Conservation (phyloP, 2,888 invertebrate genomes). For the Euplagia quadripunctaria region DNA sequence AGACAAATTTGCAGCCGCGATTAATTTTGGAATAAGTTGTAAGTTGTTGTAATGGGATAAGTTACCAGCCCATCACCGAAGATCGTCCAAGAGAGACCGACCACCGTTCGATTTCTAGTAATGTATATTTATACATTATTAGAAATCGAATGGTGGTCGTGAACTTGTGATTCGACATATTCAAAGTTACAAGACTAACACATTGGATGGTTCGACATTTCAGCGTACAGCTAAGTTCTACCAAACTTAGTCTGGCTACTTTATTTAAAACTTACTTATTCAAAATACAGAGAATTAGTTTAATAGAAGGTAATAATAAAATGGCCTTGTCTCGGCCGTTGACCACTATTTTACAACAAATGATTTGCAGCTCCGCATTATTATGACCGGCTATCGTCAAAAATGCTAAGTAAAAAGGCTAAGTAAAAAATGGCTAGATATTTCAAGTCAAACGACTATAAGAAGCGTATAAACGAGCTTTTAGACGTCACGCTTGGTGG, state of each 20-base stretch:
- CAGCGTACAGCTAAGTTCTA: constrained; percentile 19
- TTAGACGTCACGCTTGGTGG: constrained; percentile 81
- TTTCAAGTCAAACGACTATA: constrained; percentile 72
- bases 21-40: not conserved
- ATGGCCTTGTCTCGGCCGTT: constrained; percentile 74
- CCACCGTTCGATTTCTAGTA: too few species aligned
- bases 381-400: too few species aligned
- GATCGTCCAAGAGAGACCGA: not conserved
- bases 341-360: constrained; percentile 71
- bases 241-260: constrained; percentile 20
- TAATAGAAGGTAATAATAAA: constrained; percentile 61
- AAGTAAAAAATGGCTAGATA: constrained; percentile 69
- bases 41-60: not conserved
- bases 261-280: constrained; percentile 28
- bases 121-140: too few species aligned
- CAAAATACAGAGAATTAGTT: constrained; percentile 46
- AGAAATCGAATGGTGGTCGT: too few species aligned
- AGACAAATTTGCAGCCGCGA: not conserved
- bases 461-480: constrained; percentile 84
- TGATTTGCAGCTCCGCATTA: constrained; percentile 72
- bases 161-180: constrained; percentile 15
- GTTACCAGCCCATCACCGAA: not conserved
- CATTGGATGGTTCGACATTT: constrained; percentile 17
- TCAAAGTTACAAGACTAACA: constrained; percentile 31
- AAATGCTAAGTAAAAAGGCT: too few species aligned